Conservation (phyloP, 2,113 vertebrate species). For the Phalacrocorax brasilianus region DNA sequence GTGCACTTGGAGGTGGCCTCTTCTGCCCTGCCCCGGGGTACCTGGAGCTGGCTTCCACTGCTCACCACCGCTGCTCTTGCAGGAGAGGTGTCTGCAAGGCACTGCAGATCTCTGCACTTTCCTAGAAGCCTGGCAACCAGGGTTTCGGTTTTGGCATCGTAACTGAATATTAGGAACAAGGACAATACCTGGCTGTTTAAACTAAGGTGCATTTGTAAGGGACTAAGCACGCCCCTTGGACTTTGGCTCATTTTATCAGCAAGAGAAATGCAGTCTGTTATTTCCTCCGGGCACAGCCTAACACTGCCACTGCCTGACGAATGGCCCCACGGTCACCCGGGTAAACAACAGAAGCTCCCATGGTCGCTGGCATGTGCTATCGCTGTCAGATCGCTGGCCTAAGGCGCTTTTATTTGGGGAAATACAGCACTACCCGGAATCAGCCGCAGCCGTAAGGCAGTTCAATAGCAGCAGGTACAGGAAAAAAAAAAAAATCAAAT, state of each 20-base stretch:
- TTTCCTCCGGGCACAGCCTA: background rate
- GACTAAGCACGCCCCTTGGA: fast-evolving
- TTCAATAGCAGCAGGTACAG: background rate
- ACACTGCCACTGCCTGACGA: background rate
- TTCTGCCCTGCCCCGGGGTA: background rate
- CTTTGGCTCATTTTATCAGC: background rate
- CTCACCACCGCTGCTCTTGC: background rate
- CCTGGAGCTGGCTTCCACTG: no score
- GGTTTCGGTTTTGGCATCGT: background rate
- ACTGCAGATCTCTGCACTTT: background rate
- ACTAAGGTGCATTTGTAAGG: background rate
- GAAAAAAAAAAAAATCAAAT: background rate
- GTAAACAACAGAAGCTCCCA: background rate
- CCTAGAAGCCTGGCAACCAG: background rate
- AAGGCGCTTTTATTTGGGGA: background rate
- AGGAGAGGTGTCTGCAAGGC: background rate
- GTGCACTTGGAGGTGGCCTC: background rate
- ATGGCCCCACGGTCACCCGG: background rate
- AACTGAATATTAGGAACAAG: background rate
- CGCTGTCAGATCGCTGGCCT: background rate
- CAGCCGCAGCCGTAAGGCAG: background rate
- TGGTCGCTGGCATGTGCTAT: background rate
- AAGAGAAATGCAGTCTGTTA: background rate
- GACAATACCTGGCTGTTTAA: background rate
- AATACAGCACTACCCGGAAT: background rate